Base-by-base conservation (phyloP, 1,140 invertebrate genomes). In the Mizuhopecten yessoensis region DNA sequence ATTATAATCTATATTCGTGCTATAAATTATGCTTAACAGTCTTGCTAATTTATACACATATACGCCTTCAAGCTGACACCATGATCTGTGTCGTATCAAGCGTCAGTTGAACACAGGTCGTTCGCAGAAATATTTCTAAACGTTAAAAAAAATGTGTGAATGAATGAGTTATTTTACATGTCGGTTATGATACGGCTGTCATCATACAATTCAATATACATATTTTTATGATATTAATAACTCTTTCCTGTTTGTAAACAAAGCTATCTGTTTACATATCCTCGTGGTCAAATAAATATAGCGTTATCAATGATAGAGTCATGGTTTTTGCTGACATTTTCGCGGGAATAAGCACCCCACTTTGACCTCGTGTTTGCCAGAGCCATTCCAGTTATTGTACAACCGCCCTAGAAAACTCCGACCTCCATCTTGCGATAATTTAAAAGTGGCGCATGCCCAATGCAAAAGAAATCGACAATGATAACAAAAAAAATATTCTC, bases 401-500 rank as follows among this genome's bases (percentile, higher is more conserved):
- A 29, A 75, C 57, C 57, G 57, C 57, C 57, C 57, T 29, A 29
- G 57, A 75, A 75, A 75, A 75, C 57, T 11, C 5, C 57, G 57
- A 75, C 57, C 57, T 75, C 57, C 57, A 75, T 75, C 57, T 75
- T 75, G 57, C 23, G n/a, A 75, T 75, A 75, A 75, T 75, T 75
- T 75, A 75, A 75, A n/a, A 75, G 57, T 75, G 57, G 57, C 57
- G 57, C 57, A 75, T 75, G 57, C 57, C 29, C 57, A 75, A 75
- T 75, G 29, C 57, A 29, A 75, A 75, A 75, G 57, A 75, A 75
- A 17, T 75, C 57, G 57, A 75, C 57, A 75, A 75, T 75, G 57
- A 75, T 75, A 75, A 75, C 57, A 75, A 75, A 75, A 75, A 39
- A 75, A 75, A 75, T 75, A 75, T 75, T n/a, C 57, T 75, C 57